These are phyloP conservation scores for Lamprologus speciosus DNA, from an alignment of 2,113 vertebrate genomes.

Conservation along the genomic window DNA sequence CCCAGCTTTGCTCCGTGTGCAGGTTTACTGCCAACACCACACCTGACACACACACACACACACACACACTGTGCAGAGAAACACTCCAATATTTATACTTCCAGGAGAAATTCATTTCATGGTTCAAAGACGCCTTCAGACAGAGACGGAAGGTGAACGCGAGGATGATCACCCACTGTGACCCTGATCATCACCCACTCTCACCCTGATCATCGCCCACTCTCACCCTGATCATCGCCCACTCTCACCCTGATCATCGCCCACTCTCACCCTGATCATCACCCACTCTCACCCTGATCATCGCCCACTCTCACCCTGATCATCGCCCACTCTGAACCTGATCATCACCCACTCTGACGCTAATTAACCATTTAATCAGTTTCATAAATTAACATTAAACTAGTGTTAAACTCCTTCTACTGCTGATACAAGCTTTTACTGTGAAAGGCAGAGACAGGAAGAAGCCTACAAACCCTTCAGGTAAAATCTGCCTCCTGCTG, in stretches of 20 bases:
- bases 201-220: accelerated
- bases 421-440: neutral
- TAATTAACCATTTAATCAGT: neutral
- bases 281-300: accelerated
- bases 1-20: neutral
- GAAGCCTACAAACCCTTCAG: neutral
- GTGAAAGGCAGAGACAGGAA: neutral
- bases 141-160: neutral
- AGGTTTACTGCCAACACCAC: neutral
- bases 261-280: neutral
- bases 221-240: accelerated
- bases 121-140: neutral
- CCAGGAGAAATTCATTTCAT: neutral
- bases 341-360: accelerated
- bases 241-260: accelerated
- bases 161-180: neutral
- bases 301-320: accelerated
- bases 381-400: neutral
- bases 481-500: neutral
- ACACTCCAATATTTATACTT: neutral
- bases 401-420: neutral
- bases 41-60: neutral
- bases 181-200: accelerated
- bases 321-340: accelerated
- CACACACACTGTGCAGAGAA: neutral